Evolutionary conservation across 1,140 invertebrate species (phyloP), one percentile per base, ranked within the genome.

Genomic region (Drosophila gunungcola): DNA sequence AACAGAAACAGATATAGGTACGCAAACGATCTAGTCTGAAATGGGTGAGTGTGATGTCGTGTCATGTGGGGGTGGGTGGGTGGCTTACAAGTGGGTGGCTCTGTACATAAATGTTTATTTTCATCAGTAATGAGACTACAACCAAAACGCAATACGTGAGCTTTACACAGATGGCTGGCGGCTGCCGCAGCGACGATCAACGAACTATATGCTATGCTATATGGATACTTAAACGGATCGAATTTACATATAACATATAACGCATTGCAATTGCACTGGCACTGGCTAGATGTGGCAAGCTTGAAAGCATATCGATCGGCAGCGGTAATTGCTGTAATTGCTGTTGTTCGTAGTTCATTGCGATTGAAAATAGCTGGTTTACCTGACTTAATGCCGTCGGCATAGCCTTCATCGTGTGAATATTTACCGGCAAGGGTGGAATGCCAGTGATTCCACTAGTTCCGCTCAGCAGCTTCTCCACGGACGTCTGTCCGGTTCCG

Each of bases 361-460:
- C 65, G 69, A 89, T 91, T 80, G 85, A 91, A 91, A 91, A 91
- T 91, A 91, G 80, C 79, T 86, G 75, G 83, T 91, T 91, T 91
- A 91, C 90, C 90, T 91, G 90, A 91, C 90, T 91, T 91, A 91
- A 91, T 91, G 90, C 90, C 88, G 90, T 75, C 67, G 90, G 90
- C 90, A 91, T 91, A 80, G 90, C 88, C 90, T 91, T 91, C 90
- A 91, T 91, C 90, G 90, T 91, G 79, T 91, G 90, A 91, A 91
- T 91, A 91, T 91, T 91, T 91, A 91, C 90, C 90, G 90, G 90
- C 90, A 91, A 78, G 74, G 90, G 78, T 91, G 90, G 90, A 89
- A 91, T 91, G 86, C 90, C 90, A 89, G 90, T 75, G 63, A 91
- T 89, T 89, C 90, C 90, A 90, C 90, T 89, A 60, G 90, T 90